These are phyloP conservation scores for Nymphalis io DNA, from an alignment of 1,140 invertebrate genomes.

Conservation along the genomic window DNA sequence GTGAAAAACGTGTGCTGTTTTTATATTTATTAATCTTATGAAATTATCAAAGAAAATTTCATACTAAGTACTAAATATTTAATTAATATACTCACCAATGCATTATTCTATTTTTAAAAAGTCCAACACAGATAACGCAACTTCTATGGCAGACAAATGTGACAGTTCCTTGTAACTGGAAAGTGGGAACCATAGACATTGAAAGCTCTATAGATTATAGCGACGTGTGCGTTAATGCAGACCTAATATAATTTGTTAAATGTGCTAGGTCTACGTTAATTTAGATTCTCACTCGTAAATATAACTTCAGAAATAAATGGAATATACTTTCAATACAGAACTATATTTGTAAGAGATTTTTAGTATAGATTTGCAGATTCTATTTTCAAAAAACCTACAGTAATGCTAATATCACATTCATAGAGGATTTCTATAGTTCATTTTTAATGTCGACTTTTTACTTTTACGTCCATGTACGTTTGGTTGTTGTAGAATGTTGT, in stretches of 20 bases:
- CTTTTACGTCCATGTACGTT: constrained; percentile 72
- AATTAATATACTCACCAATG: not conserved
- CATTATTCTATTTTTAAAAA: not conserved
- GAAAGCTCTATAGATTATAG: too few species aligned
- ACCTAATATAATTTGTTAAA: too few species aligned
- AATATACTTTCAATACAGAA: not conserved
- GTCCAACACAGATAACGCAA: too few species aligned
- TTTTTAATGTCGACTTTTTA: constrained; percentile 52
- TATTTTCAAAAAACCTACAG: constrained; percentile 29
- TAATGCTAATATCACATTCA: constrained; percentile 71
- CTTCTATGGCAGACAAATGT: too few species aligned
- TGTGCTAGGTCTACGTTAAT: not conserved
- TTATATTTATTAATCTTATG: not conserved
- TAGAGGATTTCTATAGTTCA: constrained; percentile 43
- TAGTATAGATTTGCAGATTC: not conserved
- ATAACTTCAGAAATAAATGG: not conserved
- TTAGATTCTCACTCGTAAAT: not conserved
- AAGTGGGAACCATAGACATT: too few species aligned
- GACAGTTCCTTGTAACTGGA: too few species aligned
- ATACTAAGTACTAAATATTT: not conserved
- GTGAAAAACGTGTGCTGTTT: not conserved
- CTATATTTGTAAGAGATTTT: constrained; percentile 18
- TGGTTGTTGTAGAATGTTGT: constrained; percentile 79
- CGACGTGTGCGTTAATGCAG: too few species aligned
- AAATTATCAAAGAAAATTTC: not conserved